Base-by-base conservation (phyloP, 2,888 invertebrate genomes). In the Nomada flava region DNA sequence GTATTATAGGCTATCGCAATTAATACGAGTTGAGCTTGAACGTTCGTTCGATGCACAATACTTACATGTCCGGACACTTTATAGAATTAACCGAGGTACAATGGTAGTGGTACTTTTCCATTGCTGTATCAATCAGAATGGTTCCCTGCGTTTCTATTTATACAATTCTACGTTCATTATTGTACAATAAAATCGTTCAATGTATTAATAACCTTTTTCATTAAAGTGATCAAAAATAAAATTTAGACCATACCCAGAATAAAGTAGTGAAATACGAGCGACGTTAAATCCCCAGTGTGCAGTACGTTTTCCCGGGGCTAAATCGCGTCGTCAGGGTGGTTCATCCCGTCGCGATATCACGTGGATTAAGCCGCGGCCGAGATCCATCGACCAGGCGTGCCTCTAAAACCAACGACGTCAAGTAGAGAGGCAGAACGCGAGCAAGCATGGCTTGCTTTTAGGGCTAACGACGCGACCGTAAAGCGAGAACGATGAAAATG, bases 401-500 rank as follows among this genome's bases (percentile, higher is more conserved):
- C 74, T 67, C 62, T 53, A 57, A 76, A 79, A 73, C 63, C 71
- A 59, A 65, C 70, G 72, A 64, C 79, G 62, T 68, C 52, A 20
- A 82, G 74, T 60, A 68, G 53, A 52, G 59, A 55, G 67, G 64
- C 10, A 63, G 70, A 50, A 53, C 15, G 44, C 5, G 23, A n/a
- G 26, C 15, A 50, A 59, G 76, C 76, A 59, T 47, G 73, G 82
- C 65, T 73, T 60, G 83, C 70, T 83, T 83, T 83, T 81, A 70
- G 83, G 77, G 82, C 85, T 87, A 86, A 84, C 87, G 85, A 84
- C 73, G 76, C 79, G 81, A 57, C 79, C 82, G 82, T 82, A 81
- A 77, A 76, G 79, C 69, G 83, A 78, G 79, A 90, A 88, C 89
- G 89, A 78, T 83, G 77, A 79, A 78, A 82, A 85, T 80, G 81